phyloP scores from a whole-genome alignment of 37 sponge, comb jelly and placozoan genomes.

The Halisarca cf. caerulea region DNA sequence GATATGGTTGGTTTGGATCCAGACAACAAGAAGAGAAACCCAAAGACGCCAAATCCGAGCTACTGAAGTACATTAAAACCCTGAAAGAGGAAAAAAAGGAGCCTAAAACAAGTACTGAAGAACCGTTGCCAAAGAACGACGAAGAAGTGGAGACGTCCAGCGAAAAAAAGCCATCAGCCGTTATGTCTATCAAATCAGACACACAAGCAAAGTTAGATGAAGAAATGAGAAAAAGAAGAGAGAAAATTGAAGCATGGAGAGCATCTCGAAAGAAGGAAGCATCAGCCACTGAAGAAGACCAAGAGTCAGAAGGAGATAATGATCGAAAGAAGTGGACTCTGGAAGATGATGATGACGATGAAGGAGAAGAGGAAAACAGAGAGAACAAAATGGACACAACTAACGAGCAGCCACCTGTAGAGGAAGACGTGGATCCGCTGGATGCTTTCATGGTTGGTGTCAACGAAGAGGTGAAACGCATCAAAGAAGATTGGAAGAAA shows the following conservation, averaged over 20 bases:
- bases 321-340: conserved; percentile 72
- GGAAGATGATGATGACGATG: conserved; percentile 92
- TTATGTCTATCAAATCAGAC: conserved; percentile 53
- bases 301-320: background rate
- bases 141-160: background rate
- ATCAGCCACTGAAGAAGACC: conserved; percentile 41
- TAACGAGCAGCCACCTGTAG: conserved; percentile 37
- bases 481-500: conserved; percentile 9
- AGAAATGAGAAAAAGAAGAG: conserved; percentile 89
- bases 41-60: background rate
- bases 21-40: conserved; percentile 1
- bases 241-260: conserved; percentile 93
- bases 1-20: background rate
- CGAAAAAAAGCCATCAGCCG: background rate
- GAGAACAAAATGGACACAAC: conserved; percentile 29
- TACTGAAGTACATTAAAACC: background rate
- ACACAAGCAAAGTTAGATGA: conserved; percentile 85
- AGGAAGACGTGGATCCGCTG: conserved; percentile 80
- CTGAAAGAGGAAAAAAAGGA: background rate
- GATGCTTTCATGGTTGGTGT: conserved; percentile 90
- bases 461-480: conserved; percentile 47
- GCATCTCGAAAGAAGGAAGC: conserved; percentile 75
- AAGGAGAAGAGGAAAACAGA: conserved; percentile 41
- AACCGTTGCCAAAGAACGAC: background rate
- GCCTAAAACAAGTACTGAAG: background rate